Evolutionary conservation across 2,888 invertebrate genomes (phyloP), one percentile per base, ranked within the genome.

Genomic region (Pyrgus malvae): DNA sequence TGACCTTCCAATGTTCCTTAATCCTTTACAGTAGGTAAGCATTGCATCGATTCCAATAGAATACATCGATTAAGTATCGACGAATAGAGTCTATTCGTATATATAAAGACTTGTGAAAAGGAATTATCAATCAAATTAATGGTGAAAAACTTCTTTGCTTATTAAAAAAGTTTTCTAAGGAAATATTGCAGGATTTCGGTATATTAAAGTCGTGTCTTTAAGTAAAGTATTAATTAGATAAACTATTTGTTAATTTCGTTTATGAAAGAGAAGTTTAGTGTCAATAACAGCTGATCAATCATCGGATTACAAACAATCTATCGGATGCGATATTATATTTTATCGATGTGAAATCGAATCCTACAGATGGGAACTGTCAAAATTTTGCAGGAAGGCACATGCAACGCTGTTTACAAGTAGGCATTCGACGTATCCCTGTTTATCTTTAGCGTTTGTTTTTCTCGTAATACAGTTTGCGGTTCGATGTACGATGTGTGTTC

Each of bases 361-460:
- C 19, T 49, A 65, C 65, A 69, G 66, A 58, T 65, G 50, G 68
- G 70, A 85, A 60, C 80, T 89, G 88, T 89, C 89, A 89, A 88
- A 88, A 86, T 81, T 89, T 89, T 88, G 89, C 88, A 85, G 80
- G 76, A 81, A 75, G 80, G 78, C 78, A 77, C 87, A 85, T 87
- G 86, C 78, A 81, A 76, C 76, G 85, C 88, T 90, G 90, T 90
- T 90, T 90, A 90, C 86, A 84, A 83, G 79, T 81, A 77, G 74
- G 59, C 67, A 68, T 65, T 63, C 76, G 75, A 79, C 74, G 71
- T 76, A 77, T 69, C 73, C 76, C 75, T 74, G 78, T 81, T 84
- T 83, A 76, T 76, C 71, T 66, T 62, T 68, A 71, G 77, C 75
- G 77, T 74, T 71, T 64, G 75, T 78, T 78, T 76, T 73, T 67